These are phyloP conservation scores for Picus viridis DNA, from an alignment of 2,797 vertebrate species.

Conservation along the genomic window DNA sequence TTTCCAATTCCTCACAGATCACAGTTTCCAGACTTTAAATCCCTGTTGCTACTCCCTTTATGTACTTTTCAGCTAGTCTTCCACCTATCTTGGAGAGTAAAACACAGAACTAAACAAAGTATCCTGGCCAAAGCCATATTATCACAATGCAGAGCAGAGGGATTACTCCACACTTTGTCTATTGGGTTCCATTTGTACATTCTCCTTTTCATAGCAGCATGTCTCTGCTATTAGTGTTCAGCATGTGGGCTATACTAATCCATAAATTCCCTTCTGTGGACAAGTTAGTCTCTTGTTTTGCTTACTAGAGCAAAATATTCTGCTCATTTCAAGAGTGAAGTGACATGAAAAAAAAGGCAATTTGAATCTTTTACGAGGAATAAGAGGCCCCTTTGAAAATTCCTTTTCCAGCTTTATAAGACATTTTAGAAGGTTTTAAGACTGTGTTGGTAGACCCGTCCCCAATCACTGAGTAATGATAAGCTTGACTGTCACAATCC, in stretches of 20 bases:
- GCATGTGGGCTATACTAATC: neutral
- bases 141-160: neutral
- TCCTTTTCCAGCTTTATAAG: neutral
- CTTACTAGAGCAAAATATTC: neutral
- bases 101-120: neutral
- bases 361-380: neutral
- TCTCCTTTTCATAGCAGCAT: neutral
- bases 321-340: neutral
- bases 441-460: neutral
- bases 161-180: fast-evolving
- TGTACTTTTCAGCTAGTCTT: fast-evolving
- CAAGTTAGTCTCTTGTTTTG: neutral
- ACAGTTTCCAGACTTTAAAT: neutral
- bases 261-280: neutral
- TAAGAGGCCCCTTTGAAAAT: neutral
- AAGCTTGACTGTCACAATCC: neutral
- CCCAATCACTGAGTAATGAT: neutral
- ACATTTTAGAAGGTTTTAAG: neutral
- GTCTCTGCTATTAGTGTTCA: neutral
- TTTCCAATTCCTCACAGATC: neutral
- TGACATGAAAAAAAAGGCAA: neutral
- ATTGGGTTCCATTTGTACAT: fast-evolving
- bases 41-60: neutral
- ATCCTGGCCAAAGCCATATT: neutral
- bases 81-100: neutral